Percentiles rank a stretch among this genome's conserved stretches.
Conservation (phyloP, 1,140 invertebrate genomes). For the Yoshiicerus persimilis region DNA sequence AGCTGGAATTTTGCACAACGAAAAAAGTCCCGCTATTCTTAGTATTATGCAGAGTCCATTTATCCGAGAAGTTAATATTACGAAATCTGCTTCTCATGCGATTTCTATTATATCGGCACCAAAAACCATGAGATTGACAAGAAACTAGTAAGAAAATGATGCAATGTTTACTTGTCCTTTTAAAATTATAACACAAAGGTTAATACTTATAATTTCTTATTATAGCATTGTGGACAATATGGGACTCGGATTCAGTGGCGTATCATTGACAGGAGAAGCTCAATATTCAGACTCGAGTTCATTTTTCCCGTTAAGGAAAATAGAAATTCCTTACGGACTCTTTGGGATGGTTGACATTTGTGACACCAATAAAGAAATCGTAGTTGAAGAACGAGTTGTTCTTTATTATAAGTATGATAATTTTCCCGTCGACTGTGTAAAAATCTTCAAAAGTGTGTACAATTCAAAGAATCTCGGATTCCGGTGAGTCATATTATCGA, state of each 20-base stretch:
- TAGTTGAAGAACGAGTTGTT: slow-evolving; percentile 84
- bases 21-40: slow-evolving; percentile 89
- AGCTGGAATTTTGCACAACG: slow-evolving; percentile 94
- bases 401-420: slow-evolving; percentile 98
- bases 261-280: slow-evolving; percentile 89
- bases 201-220: slow-evolving; percentile 47
- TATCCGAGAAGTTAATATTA: slow-evolving; percentile 80
- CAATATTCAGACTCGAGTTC: slow-evolving; percentile 83
- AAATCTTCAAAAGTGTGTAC: slow-evolving; percentile 87
- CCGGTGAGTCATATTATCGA: slow-evolving; percentile 54
- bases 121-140: slow-evolving; percentile 66
- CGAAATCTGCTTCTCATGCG: slow-evolving; percentile 83
- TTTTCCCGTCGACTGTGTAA: slow-evolving; percentile 93
- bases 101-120: slow-evolving; percentile 88
- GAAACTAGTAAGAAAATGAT: slow-evolving; percentile 54
- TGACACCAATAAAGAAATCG: slow-evolving; percentile 87
- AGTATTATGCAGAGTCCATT: slow-evolving; percentile 80
- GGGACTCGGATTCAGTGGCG: slow-evolving; percentile 84
- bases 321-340: slow-evolving; percentile 89
- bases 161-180: background rate
- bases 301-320: slow-evolving; percentile 75
- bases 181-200: too few relatives aligned
- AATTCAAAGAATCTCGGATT: slow-evolving; percentile 85
- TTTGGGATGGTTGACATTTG: slow-evolving; percentile 96
- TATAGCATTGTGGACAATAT: slow-evolving; percentile 75